Evolutionary conservation across 2,113 vertebrate genomes (phyloP), one percentile per base, ranked within the genome.

Genomic region (Oreotrochilus melanogaster): DNA sequence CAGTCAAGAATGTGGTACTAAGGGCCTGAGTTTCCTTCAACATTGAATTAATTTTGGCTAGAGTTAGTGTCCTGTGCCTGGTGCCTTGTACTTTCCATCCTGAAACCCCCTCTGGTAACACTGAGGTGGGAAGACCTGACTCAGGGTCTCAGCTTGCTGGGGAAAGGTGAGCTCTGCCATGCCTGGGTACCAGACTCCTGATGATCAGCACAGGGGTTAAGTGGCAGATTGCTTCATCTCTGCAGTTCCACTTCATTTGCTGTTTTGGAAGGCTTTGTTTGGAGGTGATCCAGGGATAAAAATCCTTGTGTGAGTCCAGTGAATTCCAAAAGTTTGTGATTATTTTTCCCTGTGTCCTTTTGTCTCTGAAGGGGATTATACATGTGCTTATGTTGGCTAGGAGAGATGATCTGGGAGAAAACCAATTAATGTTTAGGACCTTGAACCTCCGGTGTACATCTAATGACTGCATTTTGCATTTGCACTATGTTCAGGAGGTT

Each of bases 401-500:
- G 57, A 89, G 61, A 37, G 28, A 78, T 69, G 81, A n/a, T 81
- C 76, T 85, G 85, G 78, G 89, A 89, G 91, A 92, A 87, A 92
- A 85, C 48, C 73, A 86, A 91, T 96, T 84, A 91, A 78, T 23
- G 73, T 70, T 86, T 30, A 91, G 95, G 95, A 69, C 4, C 0
- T 17, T 91, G 76, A 91, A 93, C 94, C 94, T 97, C 94, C 31
- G 48, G 83, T 93, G 86, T 74, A 65, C 83, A 66, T 75, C 94
- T 96, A 72, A 95, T 97, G 86, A 53, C 75, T 2, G 39, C 57
- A 65, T 93, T 95, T 94, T 95, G 89, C 73, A 12, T 97, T 95
- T 93, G 80, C 91, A 71, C 83, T 67, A 12, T 43, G 80, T 93
- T 86, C 82, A 23, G 73, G 42, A 58, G 86, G 39, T 81, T 92